Evolutionary conservation across 2,113 vertebrate genomes (phyloP).

Genomic region (Tachuris rubrigastra): DNA sequence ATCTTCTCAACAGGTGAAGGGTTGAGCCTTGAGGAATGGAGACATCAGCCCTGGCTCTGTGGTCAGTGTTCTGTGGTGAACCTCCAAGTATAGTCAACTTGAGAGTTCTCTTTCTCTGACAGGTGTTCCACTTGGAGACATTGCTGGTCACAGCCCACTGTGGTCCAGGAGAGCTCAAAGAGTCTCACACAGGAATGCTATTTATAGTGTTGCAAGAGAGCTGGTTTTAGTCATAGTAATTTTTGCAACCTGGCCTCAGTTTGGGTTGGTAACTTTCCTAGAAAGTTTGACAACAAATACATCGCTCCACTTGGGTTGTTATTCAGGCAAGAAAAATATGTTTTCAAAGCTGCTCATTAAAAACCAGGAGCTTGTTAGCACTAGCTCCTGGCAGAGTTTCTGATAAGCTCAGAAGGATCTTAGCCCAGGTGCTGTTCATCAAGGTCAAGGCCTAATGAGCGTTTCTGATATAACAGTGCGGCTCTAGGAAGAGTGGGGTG

Average conservation of each 20-base stretch:
- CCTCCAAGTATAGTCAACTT: background rate
- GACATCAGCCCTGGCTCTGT: background rate
- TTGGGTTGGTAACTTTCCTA: background rate
- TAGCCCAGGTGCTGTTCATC: background rate
- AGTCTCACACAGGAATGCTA: background rate
- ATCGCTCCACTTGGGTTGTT: background rate
- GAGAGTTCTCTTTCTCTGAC: background rate
- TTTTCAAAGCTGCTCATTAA: background rate
- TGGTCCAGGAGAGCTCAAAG: background rate
- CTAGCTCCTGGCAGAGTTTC: background rate
- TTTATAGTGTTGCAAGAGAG: background rate
- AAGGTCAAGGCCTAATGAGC: background rate
- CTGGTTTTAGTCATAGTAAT: background rate
- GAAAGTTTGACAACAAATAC: background rate
- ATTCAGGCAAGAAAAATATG: background rate
- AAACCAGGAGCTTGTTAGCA: background rate
- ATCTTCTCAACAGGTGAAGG: background rate
- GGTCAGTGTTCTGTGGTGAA: fast-evolving
- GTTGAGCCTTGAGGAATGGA: background rate
- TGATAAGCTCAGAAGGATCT: background rate
- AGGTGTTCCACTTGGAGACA: background rate
- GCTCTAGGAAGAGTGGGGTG: background rate
- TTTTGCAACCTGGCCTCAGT: background rate
- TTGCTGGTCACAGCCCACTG: background rate
- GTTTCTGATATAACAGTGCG: background rate